Base-by-base conservation (phyloP, 2,113 vertebrate species). In the Poicephalus gulielmi region DNA sequence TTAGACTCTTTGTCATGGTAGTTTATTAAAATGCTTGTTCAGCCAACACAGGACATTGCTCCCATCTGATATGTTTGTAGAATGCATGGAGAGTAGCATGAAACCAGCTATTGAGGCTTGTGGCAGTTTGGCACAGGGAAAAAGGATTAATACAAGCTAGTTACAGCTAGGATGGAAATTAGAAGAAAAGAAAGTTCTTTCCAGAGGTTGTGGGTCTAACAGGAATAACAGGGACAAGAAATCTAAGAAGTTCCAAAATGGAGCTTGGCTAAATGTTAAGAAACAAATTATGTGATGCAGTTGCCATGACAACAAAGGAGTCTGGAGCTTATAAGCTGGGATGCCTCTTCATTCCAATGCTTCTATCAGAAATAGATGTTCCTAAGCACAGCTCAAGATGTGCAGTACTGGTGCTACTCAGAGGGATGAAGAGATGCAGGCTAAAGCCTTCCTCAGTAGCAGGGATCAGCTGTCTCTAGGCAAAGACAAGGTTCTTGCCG, bases 271-370 rank as follows among this genome's bases (percentile, higher is more conserved):
- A 76, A 84, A 84, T 62, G 81, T 69, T 87, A 84, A 95, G 92
- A 84, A 95, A 79, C 52, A 81, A 82, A 92, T 91, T 92, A 47
- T 85, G 76, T 91, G 94, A 87, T 92, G 81, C 81, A 66, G 96
- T 96, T 95, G 62, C 78, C 93, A 57, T 92, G 86, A 30, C 95
- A 82, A 89, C 94, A 62, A 25, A 94, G 77, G 74, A 95, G 77
- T n/a, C 52, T 91, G 86, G 89, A 82, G 86, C 82, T 94, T 81
- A 15, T 84, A 74, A 43, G 95, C 73, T 55, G 88, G 92, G 88
- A 43, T 91, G 69, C 70, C 69, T 95, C 92, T 91, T 64, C 64
- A 22, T 95, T 50, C 43, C 73, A 27, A 6, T 52, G 80, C 73
- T 71, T 88, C 66, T 68, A 17, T 81, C 92, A 91, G 94, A 94